A percentile compares a stretch with the other conserved stretches of the same genome.
Conservation (phyloP, 2,888 invertebrate genomes). For the Thera britannica region DNA sequence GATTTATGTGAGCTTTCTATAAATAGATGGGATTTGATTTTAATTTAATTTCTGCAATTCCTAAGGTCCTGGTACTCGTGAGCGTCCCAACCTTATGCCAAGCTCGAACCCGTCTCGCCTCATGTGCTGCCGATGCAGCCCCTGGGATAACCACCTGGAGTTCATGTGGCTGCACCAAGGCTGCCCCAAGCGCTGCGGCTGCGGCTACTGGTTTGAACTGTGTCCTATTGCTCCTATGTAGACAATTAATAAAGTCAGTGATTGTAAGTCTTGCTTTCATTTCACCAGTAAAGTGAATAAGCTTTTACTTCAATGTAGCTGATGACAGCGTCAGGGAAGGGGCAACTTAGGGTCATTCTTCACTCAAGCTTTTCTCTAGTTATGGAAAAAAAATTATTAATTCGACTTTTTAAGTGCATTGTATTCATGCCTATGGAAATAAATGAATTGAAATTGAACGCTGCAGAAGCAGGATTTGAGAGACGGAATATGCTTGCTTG, state of each 20-base stretch:
- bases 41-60: not conserved
- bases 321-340: too few relatives aligned
- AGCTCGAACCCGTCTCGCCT: constrained; percentile 87
- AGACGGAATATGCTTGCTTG: too few relatives aligned
- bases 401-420: too few relatives aligned
- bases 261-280: too few relatives aligned
- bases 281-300: not conserved
- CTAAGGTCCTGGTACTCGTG: constrained; percentile 86
- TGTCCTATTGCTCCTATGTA: constrained; percentile 70
- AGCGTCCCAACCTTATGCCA: constrained; percentile 89
- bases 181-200: constrained; percentile 72
- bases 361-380: too few relatives aligned
- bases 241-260: constrained; percentile 7
- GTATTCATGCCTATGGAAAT: too few relatives aligned
- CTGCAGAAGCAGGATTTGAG: too few relatives aligned
- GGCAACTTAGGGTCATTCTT: too few relatives aligned
- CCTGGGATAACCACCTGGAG: constrained; percentile 67
- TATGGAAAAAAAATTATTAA: too few relatives aligned
- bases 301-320: not conserved
- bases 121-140: constrained; percentile 90
- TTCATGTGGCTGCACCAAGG: constrained; percentile 73
- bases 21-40: too few relatives aligned
- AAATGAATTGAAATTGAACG: too few relatives aligned
- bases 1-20: too few relatives aligned
- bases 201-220: constrained; percentile 77